Base-by-base conservation (phyloP, 2,888 invertebrate species). In the Baccha elongata region DNA sequence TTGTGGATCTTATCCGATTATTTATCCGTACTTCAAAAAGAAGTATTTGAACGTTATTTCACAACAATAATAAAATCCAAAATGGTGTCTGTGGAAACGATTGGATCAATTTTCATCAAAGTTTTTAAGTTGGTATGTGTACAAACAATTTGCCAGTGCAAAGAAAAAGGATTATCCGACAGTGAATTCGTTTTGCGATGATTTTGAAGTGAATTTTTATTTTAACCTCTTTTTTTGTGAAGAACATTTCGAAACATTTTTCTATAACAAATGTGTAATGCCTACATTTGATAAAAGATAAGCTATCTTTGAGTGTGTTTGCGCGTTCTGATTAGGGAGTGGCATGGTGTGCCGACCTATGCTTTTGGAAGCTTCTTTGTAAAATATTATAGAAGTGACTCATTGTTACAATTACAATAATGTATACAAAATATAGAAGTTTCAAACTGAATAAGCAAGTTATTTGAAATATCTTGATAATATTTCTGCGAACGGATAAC, bases 81-180 rank as follows among this genome's bases (percentile, higher is more conserved):
- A 91, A 96, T 96, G 96, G 95, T 95, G 89, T 95, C 95, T 85
- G 92, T 96, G 76, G 94, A 95, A 89, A 96, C 95, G 50, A 94
- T 96, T 86, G 96, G 94, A 85, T 94, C 95, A 72, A 94, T 96
- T 79, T 94, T 95, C 90, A 93, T 96, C 87, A 96, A 96, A 92
- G 91, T 94, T 75, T 92, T 96, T 73, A 97, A 96, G 92, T 91
- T 96, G 93, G 96, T 96, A 92, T 72, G 89, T 85, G n/a, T n/a
- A n/a, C n/a, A n/a, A n/a, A n/a, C n/a, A n/a, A n/a, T n/a, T n/a
- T n/a, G n/a, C n/a, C n/a, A n/a, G n/a, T n/a, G n/a, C n/a, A n/a
- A n/a, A n/a, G n/a, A 13, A 44, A 55, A 8, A n/a, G 6, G 1
- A 42, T 62, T 58, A 32, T 68, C 29, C 32, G 10, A 8, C 7